Evolutionary conservation across 2,797 vertebrate species (phyloP), one percentile per base, ranked within the genome.

Genomic region (Synaphobranchus kaupii): DNA sequence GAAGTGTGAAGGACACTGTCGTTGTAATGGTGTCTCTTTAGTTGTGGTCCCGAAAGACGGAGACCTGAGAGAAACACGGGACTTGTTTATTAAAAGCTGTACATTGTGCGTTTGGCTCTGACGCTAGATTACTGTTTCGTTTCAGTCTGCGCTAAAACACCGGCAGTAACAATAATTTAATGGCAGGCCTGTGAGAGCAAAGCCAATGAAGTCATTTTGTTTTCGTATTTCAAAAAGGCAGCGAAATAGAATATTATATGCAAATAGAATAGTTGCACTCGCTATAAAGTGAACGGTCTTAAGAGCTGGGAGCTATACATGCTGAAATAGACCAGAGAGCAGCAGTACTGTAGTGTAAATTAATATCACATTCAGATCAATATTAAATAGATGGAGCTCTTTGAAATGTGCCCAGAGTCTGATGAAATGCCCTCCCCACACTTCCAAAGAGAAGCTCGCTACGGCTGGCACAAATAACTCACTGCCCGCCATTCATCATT

Each of bases 351-450:
- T 20, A 9, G 47, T 7, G 13, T 25, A 50, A 48, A 81, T 81
- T 50, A 81, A 81, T 50, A 81, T 50, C 48, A 81, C 48, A 50
- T 81, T 81, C 78, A 48, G 44, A 81, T 81, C 39, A 48, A 81
- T 81, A 48, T 81, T 47, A 80, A 48, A 80, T 81, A 50, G 47
- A 81, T 81, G 5, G 71, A 76, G 28, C 12, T 76, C 71, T 76
- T 76, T 76, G 71, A 76, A 17, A 76, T 76, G 31, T 39, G 20
- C 78, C 78, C 78, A n/a, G 78, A 81, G 3, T 81, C 44, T 81
- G 78, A 81, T 50, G 78, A 22, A 81, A 81, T 10, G 20, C 78
- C 20, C 44, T 25, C 44, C 44, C 78, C 78, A 81, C 44, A 81
- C 78, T 81, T 44, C 15, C 47, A n/a, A 50, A 81, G 44, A 25